A percentile compares a stretch with the other conserved stretches of the same genome.
phyloP scores from a whole-genome alignment of 2,888 invertebrate genomes.

The Bombyx huttoni region DNA sequence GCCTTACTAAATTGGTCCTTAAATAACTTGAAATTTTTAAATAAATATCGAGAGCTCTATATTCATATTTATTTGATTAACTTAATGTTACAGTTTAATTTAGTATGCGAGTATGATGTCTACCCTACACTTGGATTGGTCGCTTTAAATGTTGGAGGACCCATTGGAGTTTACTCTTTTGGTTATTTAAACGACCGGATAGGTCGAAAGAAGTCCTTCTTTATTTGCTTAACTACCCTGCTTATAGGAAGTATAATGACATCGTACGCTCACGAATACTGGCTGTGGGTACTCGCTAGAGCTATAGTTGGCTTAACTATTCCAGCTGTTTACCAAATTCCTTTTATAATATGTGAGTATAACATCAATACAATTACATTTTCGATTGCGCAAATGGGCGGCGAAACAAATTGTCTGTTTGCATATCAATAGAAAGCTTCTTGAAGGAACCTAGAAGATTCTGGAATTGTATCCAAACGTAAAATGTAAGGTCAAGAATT shows the following conservation, averaged over 20 bases:
- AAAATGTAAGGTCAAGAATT: too few relatives aligned
- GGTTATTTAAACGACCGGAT: slow-evolving; percentile 90
- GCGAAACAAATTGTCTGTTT: too few relatives aligned
- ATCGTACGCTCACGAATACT: slow-evolving; percentile 83
- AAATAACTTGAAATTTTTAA: too few relatives aligned
- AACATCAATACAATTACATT: background rate
- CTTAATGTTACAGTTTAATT: slow-evolving; percentile 80
- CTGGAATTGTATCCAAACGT: too few relatives aligned
- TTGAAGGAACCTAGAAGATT: too few relatives aligned
- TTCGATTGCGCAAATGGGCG: background rate
- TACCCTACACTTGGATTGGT: slow-evolving; percentile 91
- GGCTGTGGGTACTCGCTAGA: slow-evolving; percentile 87
- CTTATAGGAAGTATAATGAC: slow-evolving; percentile 85
- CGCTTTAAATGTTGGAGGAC: slow-evolving; percentile 89
- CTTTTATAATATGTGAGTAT: slow-evolving; percentile 91
- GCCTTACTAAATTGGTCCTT: too few relatives aligned
- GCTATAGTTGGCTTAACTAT: slow-evolving; percentile 90
- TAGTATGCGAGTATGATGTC: slow-evolving; percentile 89
- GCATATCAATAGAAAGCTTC: too few relatives aligned
- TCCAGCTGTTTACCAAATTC: slow-evolving; percentile 94
- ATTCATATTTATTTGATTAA: too few relatives aligned
- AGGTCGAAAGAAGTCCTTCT: slow-evolving; percentile 88
- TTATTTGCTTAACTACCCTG: slow-evolving; percentile 86
- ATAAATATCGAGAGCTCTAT: too few relatives aligned
- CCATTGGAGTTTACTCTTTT: slow-evolving; percentile 91